Evolutionary conservation across 2,113 vertebrate species (phyloP).

Genomic region (Zosterops hypoxanthus): DNA sequence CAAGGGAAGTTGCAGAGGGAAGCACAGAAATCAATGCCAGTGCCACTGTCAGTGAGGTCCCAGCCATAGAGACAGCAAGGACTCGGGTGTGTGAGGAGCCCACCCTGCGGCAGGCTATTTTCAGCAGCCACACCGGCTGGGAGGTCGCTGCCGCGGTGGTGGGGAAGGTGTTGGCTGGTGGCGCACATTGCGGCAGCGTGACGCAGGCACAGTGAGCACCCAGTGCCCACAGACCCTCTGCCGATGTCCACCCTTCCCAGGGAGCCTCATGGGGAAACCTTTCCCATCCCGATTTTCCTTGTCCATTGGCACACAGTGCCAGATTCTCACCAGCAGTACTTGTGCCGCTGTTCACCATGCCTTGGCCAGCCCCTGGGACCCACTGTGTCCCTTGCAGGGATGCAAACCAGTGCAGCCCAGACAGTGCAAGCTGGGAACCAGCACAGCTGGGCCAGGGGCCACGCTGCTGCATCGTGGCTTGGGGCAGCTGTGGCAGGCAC

Average conservation of each 20-base stretch:
- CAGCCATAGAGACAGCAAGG: background rate
- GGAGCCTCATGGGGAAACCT: fast-evolving
- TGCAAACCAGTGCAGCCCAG: background rate
- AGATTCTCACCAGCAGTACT: background rate
- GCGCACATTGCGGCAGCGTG: background rate
- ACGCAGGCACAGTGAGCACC: background rate
- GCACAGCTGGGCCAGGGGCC: fast-evolving
- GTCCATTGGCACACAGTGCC: fast-evolving
- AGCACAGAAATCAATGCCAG: background rate
- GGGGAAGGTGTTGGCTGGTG: background rate
- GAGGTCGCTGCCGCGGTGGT: background rate
- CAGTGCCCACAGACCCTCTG: background rate
- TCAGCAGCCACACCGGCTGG: background rate
- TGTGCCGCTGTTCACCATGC: fast-evolving
- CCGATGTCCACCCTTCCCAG: fast-evolving
- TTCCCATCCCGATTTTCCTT: background rate
- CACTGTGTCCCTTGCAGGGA: fast-evolving
- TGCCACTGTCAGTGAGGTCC: background rate
- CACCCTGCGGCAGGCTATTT: background rate
- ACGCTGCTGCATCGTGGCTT: background rate
- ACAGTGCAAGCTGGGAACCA: background rate
- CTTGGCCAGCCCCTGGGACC: fast-evolving
- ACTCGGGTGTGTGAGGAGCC: background rate
- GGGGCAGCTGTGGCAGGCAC: background rate
- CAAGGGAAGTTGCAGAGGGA: background rate